Evolutionary conservation across 2,888 invertebrate genomes (phyloP).

Genomic region (Diadromus collaris): DNA sequence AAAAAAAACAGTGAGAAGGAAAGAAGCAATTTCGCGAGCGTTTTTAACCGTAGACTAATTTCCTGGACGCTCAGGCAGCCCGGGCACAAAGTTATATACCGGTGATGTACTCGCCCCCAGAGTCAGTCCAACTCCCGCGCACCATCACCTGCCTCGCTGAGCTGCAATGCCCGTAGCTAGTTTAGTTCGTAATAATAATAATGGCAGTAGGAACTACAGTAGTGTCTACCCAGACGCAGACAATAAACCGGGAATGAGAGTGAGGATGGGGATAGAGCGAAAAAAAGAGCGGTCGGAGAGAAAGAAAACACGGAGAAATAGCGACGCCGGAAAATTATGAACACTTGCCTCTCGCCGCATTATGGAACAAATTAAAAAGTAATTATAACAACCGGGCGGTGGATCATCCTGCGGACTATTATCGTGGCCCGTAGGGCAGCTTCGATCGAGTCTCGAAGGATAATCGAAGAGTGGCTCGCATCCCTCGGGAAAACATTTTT

Average conservation of each 20-base stretch:
- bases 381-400: slow-evolving; percentile 73
- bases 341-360: slow-evolving; percentile 67
- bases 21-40: slow-evolving; percentile 58
- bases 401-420: slow-evolving; percentile 5
- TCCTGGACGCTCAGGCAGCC: slow-evolving; percentile 65
- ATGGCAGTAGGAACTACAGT: slow-evolving; percentile 59
- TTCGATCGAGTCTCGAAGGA: background rate
- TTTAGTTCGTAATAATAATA: slow-evolving; percentile 51
- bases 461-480: background rate
- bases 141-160: slow-evolving; percentile 33
- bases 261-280: slow-evolving; percentile 41
- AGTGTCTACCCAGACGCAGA: slow-evolving; percentile 28
- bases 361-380: slow-evolving; percentile 77
- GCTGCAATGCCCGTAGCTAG: slow-evolving; percentile 33
- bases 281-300: slow-evolving; percentile 27
- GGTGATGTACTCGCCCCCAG: slow-evolving; percentile 74
- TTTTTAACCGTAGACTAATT: slow-evolving; percentile 75
- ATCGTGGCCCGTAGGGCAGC: background rate
- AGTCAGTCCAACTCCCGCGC: slow-evolving; percentile 60
- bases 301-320: slow-evolving; percentile 44
- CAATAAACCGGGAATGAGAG: slow-evolving; percentile 55
- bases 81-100: slow-evolving; percentile 72
- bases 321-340: slow-evolving; percentile 68
- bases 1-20: slow-evolving; percentile 39
- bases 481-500: background rate